Evolutionary conservation across 2,113 vertebrate species (phyloP).

Genomic region (Gorsachius goisagi): DNA sequence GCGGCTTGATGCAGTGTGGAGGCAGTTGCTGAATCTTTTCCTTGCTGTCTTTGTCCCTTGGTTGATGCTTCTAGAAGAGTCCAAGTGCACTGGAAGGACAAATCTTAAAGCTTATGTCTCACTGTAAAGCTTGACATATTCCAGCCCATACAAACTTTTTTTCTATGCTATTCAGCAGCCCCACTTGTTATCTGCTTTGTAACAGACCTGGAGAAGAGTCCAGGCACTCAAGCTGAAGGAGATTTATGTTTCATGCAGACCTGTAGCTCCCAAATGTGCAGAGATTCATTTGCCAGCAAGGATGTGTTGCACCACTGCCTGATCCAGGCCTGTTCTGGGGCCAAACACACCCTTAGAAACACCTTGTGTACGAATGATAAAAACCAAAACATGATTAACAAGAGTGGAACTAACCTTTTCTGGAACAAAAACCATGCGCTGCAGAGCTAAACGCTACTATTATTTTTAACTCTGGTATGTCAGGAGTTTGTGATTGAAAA

Average conservation of each 20-base stretch:
- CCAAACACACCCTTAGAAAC: not conserved
- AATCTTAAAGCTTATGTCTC: not conserved
- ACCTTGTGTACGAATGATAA: not conserved
- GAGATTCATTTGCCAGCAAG: not conserved
- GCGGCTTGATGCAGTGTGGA: not conserved
- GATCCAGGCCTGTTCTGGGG: not conserved
- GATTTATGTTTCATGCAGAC: not conserved
- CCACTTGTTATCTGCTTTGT: conserved; percentile 3
- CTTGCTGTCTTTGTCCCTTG: not conserved
- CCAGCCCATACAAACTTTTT: not conserved
- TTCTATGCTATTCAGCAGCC: not conserved
- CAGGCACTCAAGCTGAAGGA: not conserved
- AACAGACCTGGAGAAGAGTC: not conserved
- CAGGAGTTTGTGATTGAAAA: not conserved
- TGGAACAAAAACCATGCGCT: not conserved
- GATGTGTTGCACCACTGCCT: not conserved
- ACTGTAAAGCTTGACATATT: not conserved
- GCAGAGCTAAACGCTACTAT: not conserved
- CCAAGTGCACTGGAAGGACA: not conserved
- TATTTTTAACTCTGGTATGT: conserved; percentile 5
- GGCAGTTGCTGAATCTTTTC: not conserved
- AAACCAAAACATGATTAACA: not conserved
- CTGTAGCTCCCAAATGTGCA: not conserved
- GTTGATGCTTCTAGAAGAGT: not conserved
- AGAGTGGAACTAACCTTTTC: not conserved